Evolutionary conservation across 2,113 vertebrate genomes (phyloP), one percentile per base, ranked within the genome.

Genomic region (Tachuris rubrigastra): DNA sequence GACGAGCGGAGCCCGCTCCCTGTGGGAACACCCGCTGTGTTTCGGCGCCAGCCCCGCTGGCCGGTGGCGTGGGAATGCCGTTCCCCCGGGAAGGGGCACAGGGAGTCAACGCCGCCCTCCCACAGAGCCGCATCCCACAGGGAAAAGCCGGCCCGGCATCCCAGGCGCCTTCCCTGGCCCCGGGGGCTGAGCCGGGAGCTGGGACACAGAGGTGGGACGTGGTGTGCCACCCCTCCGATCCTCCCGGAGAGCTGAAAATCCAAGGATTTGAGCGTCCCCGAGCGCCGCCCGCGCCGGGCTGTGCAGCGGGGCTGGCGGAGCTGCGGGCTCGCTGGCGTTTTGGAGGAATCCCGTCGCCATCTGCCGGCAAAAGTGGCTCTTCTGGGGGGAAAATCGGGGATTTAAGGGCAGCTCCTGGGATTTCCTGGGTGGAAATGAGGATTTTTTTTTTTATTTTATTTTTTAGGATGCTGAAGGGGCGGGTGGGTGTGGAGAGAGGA

Each of bases 101-200:
- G 28, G 10, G 12, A 27, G 75, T 11, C 11, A 0, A 10, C 1
- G 30, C 85, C 50, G 0, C 6, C 16, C 14, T 13, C 44, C 46
- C 2, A 0, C 67, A 66, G 28, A 10, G 11, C 12, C 3, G 1
- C 24, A 6, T 6, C 71, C 49, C 12, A 0, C 24, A 5, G 0
- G 74, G 41, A 33, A 22, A 28, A 8, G 25, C 59, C 27, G 4
- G 69, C 85, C 27, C 60, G 5, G 80, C 66, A 24, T 8, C 60
- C 71, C 1, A 1, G 41, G 2, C 1, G 0, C 0, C 1, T 3
- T 4, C 35, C 47, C 8, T 23, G 73, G n/a, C 41, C 3, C 1
- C 2, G 6, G 5, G 1, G 1, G 5, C 7, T 3, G 30, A 65
- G 60, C 55, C 47, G 3, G 33, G 25, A 23, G 46, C 46, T 8